Percentiles rank a stretch among this genome's conserved stretches.
Evolutionary conservation across 1,140 invertebrate genomes (phyloP).

Genomic region (Eubasilissa regina): DNA sequence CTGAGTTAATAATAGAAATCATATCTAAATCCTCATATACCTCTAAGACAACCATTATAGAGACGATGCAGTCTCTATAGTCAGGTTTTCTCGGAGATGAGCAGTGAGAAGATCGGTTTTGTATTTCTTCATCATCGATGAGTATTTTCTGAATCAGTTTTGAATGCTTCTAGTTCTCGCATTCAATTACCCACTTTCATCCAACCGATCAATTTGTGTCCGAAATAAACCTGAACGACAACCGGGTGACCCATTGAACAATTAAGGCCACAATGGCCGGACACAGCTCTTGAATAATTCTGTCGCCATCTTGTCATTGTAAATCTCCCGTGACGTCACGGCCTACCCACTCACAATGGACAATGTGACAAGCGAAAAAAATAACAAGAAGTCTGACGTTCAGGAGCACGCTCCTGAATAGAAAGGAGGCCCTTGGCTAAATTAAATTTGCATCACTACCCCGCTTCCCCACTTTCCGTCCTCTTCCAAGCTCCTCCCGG

Average conservation of each 20-base stretch:
- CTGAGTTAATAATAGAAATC: no score
- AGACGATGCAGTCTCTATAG: no score
- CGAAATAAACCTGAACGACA: background rate
- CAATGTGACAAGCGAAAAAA: constrained; percentile 30
- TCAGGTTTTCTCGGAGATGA: no score
- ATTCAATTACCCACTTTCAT: background rate
- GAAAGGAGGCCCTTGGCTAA: constrained; percentile 13
- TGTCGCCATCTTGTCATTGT: constrained; percentile 40
- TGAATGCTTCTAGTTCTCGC: no score
- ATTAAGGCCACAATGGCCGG: constrained; percentile 28
- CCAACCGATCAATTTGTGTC: background rate
- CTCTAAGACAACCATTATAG: no score
- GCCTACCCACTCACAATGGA: constrained; percentile 40
- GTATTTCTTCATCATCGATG: no score
- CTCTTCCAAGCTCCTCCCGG: background rate
- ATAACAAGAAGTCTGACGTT: constrained; percentile 34
- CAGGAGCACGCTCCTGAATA: constrained; percentile 27
- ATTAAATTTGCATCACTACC: constrained; percentile 38
- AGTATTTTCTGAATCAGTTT: no score
- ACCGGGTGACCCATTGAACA: constrained; percentile 21
- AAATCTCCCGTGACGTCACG: constrained; percentile 42
- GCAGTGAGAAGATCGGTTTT: no score
- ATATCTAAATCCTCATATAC: no score
- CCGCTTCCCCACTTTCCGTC: background rate
- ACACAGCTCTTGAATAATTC: constrained; percentile 28